phyloP scores from a whole-genome alignment of 2,113 vertebrate species.

The Eulacestoma nigropectus region DNA sequence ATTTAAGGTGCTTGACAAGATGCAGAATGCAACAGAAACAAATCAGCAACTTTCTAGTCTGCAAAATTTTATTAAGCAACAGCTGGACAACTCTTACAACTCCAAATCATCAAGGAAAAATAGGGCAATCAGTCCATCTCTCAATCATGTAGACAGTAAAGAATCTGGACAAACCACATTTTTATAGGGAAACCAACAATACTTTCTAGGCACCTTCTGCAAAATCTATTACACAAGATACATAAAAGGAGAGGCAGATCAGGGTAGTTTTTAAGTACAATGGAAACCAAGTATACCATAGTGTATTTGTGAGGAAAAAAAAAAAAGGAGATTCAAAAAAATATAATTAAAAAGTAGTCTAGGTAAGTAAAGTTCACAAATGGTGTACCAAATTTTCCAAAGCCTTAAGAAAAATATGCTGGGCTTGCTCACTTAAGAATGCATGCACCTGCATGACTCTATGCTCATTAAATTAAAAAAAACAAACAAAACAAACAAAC shows the following conservation, averaged over 20 bases:
- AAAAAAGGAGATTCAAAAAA: background rate
- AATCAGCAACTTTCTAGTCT: conserved; percentile 62
- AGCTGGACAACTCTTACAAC: conserved; percentile 82
- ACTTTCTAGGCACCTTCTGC: conserved; percentile 70
- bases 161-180: conserved; percentile 74
- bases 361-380: background rate
- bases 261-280: conserved; percentile 43
- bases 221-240: conserved; percentile 69
- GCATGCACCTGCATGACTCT: conserved; percentile 39
- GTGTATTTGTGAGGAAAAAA: background rate
- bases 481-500: background rate
- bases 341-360: background rate
- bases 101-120: conserved; percentile 79
- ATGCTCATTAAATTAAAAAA: background rate
- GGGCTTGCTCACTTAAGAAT: conserved; percentile 53
- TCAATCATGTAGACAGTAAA: conserved; percentile 77
- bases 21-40: conserved; percentile 32
- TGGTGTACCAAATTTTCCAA: background rate
- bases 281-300: conserved; percentile 9
- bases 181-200: conserved; percentile 69
- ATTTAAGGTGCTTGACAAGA: conserved; percentile 51
- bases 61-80: conserved; percentile 87
- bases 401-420: conserved; percentile 57
- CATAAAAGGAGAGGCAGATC: conserved; percentile 58
- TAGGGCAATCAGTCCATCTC: conserved; percentile 67